Evolutionary conservation across 2,888 invertebrate genomes (phyloP).

Genomic region (Leptura quadrifasciata): DNA sequence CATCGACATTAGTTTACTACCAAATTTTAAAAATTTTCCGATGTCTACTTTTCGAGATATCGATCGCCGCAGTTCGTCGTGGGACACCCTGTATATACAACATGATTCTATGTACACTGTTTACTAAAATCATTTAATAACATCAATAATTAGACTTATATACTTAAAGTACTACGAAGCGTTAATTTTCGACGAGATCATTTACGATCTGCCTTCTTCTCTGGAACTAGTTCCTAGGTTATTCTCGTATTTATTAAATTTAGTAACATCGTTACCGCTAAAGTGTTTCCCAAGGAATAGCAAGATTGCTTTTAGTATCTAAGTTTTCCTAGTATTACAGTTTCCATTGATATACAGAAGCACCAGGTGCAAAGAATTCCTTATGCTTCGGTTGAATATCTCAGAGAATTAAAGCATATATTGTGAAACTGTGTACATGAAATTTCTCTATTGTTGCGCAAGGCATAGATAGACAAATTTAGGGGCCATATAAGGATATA

Average conservation of each 20-base stretch:
- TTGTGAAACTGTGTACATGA: slow-evolving; percentile 8
- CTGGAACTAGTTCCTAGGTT: not conserved
- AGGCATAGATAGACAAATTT: slow-evolving; percentile 6
- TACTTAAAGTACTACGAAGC: too few species aligned
- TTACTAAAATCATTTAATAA: too few species aligned
- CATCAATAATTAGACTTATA: too few species aligned
- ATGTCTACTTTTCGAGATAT: too few species aligned
- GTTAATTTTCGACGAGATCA: too few species aligned
- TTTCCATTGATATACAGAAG: slow-evolving; percentile 2
- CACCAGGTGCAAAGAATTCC: slow-evolving; percentile 20
- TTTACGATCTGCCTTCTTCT: not conserved
- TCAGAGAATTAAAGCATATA: slow-evolving; percentile 9
- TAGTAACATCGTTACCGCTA: not conserved
- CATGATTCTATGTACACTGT: too few species aligned
- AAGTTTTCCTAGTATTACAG: not conserved
- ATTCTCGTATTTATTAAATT: not conserved
- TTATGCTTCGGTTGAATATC: slow-evolving; percentile 8
- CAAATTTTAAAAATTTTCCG: too few species aligned
- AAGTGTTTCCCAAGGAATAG: not conserved
- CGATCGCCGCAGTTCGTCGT: too few species aligned
- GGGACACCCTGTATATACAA: too few species aligned
- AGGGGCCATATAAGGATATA: slow-evolving; percentile 7
- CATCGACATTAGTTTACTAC: too few species aligned
- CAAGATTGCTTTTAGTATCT: not conserved
- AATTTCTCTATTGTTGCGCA: not conserved